Percentiles rank a stretch among this genome's conserved stretches.
phyloP scores from a whole-genome alignment of 2,888 invertebrate species.

The Trachelus troglodyta region DNA sequence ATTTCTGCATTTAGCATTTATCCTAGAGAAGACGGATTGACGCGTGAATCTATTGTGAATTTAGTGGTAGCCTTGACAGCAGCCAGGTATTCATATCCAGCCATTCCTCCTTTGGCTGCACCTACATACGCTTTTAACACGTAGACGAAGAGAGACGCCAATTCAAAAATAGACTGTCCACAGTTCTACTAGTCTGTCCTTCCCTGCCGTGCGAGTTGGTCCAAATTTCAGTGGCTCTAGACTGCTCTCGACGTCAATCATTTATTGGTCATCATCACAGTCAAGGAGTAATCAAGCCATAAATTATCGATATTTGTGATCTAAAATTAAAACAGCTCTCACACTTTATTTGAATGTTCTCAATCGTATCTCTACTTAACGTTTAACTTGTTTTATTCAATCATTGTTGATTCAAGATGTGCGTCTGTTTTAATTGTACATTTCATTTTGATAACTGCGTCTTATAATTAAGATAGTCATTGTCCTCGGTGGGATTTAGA shows the following conservation, averaged over 20 bases:
- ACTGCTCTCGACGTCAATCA: slow-evolving; percentile 10
- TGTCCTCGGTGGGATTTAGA: neutral
- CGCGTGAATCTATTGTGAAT: neutral
- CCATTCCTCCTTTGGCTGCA: slow-evolving; percentile 33
- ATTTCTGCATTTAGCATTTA: neutral
- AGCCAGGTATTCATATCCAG: slow-evolving; percentile 28
- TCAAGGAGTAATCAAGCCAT: neutral
- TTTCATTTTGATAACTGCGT: neutral
- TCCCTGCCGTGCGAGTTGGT: slow-evolving; percentile 42
- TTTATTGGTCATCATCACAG: neutral
- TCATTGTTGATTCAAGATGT: neutral
- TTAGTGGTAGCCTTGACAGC: slow-evolving; percentile 22
- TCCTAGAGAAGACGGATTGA: neutral
- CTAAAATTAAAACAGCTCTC: neutral
- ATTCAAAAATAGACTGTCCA: slow-evolving; percentile 50
- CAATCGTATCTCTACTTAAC: neutral
- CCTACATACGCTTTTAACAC: slow-evolving; percentile 25
- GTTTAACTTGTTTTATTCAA: neutral
- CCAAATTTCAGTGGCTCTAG: slow-evolving; percentile 31
- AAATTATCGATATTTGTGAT: neutral
- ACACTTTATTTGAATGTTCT: neutral
- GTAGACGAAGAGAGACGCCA: slow-evolving; percentile 27
- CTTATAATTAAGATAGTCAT: neutral
- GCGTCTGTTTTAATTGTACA: neutral
- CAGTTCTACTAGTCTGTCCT: slow-evolving; percentile 47